Base-by-base conservation (phyloP, 2,113 vertebrate species). In the Himantopus leucocephalus region DNA sequence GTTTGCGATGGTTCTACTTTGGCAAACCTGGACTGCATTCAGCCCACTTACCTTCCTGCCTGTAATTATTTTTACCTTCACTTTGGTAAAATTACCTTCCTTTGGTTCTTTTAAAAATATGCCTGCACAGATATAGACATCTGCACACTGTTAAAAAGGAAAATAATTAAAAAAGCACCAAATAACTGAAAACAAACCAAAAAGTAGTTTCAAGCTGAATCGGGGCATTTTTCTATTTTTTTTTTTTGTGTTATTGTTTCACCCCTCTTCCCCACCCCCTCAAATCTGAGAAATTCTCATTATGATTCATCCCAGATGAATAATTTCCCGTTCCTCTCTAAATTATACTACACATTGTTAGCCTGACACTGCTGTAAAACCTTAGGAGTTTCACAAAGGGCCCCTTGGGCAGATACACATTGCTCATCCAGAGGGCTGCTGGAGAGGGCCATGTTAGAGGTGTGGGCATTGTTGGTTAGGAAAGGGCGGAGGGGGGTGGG, bases 31-130 rank as follows among this genome's bases (percentile, higher is more conserved):
- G 35, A 43, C 22, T 66, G 9, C 27, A 32, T 83, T 72, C 2
- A 14, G 18, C 30, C 26, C 0, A 0, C 18, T 83, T 73, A 37
- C n/a, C 11, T 53, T 39, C 12, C 16, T 55, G 11, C 8, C 55
- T 85, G 14, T 73, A 58, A 55, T 58, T n/a, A 52, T 45, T 85
- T 88, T 79, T 73, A 72, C 24, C 47, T 83, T 88, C 39, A 64
- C 35, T 39, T 39, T 39, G 39, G 39, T 39, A 39, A 39, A 39
- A 39, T 39, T 39, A 59, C 5, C 3, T 62, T 85, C 32, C 24
- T 72, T 72, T 66, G 9, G 3, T 50, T 76, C 7, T 19, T 91
- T 92, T 32, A 41, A 73, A 70, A 73, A 83, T 17, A 18, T 2
- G 2, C 21, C 39, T 52, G 45, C 48, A 41, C 23, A 82, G 30